These are phyloP conservation scores for Euphonia xanthogaster DNA, from an alignment of 2,797 vertebrate genomes.

Conservation along the genomic window DNA sequence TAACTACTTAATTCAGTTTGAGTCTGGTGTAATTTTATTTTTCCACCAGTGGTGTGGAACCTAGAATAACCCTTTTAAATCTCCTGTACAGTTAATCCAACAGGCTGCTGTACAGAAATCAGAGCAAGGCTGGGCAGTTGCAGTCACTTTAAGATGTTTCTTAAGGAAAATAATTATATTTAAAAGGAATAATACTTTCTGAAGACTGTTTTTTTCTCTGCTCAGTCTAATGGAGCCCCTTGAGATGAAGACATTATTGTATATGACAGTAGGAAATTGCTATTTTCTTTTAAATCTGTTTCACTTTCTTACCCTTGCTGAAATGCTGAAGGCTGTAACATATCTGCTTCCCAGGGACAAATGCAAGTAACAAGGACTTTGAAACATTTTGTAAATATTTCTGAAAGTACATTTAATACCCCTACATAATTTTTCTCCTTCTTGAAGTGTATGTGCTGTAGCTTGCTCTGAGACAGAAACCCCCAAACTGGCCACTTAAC, in stretches of 20 bases:
- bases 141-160: neutral
- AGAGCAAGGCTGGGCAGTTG: neutral
- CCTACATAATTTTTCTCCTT: neutral
- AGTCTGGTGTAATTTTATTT: constrained; percentile 16
- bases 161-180: neutral
- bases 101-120: neutral
- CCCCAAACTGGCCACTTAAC: neutral
- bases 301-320: neutral
- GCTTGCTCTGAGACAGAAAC: neutral
- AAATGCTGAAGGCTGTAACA: neutral
- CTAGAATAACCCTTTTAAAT: constrained; percentile 18
- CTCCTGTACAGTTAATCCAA: neutral
- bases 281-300: neutral
- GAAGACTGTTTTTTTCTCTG: neutral
- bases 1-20: constrained; percentile 28
- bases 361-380: neutral
- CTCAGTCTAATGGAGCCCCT: neutral
- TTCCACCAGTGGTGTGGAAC: neutral
- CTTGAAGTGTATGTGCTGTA: neutral
- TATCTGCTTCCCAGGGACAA: neutral
- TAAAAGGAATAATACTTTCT: neutral
- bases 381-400: neutral
- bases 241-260: neutral
- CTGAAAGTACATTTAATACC: neutral
- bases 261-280: neutral